Evolutionary conservation across 2,888 invertebrate species (phyloP).

Genomic region (Agrochola lychnidis): DNA sequence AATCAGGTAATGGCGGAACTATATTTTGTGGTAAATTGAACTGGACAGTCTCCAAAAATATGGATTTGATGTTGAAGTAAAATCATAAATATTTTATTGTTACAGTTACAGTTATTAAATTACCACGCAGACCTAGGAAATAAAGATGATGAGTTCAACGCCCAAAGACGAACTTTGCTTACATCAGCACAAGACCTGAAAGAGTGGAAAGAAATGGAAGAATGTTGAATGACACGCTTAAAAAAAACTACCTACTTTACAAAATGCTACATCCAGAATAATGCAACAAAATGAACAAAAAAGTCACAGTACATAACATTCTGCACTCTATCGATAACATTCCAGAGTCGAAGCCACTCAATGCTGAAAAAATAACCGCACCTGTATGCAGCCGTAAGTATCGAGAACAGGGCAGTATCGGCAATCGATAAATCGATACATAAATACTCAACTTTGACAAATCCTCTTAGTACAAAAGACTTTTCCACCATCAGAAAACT

Average conservation of each 20-base stretch:
- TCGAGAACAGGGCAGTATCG: conserved; percentile 12
- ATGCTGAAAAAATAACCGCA: neutral
- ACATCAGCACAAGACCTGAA: neutral
- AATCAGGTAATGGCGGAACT: conserved; percentile 26
- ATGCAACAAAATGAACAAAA: neutral
- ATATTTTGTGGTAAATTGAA: conserved; percentile 31
- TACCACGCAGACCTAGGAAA: too few species aligned
- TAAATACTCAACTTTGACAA: conserved; percentile 17
- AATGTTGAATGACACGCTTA: neutral
- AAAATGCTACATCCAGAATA: neutral
- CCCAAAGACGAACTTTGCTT: neutral
- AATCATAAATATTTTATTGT: conserved; percentile 16
- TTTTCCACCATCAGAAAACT: neutral
- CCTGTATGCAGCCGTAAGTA: neutral
- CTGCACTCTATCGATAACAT: neutral
- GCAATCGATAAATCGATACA: conserved; percentile 30
- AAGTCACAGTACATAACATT: neutral
- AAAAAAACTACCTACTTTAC: neutral
- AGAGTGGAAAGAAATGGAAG: neutral
- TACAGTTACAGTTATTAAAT: neutral
- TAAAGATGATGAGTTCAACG: neutral
- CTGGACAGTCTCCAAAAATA: conserved; percentile 25
- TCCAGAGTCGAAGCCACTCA: neutral
- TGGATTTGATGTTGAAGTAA: neutral
- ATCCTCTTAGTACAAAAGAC: conserved; percentile 2